Percentiles rank a stretch among this genome's conserved stretches.
Evolutionary conservation across 2,797 vertebrate genomes (phyloP).

Genomic region (Xiphophorus birchmanni): DNA sequence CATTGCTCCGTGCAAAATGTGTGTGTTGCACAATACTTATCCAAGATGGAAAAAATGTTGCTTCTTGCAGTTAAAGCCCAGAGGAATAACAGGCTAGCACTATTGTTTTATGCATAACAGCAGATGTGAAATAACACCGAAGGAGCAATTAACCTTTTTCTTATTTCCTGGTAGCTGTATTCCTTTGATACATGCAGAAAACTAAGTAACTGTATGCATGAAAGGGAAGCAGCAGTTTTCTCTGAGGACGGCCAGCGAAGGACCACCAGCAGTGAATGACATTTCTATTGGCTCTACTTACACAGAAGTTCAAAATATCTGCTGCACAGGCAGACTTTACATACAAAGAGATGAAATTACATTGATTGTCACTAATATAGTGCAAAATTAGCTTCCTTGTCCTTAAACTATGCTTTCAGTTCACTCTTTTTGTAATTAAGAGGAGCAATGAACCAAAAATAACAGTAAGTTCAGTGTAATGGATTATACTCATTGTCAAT

Average conservation of each 20-base stretch:
- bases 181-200: constrained; percentile 9
- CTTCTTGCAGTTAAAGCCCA: constrained; percentile 21
- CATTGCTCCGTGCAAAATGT: background rate
- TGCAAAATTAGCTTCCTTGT: background rate
- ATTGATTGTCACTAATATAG: background rate
- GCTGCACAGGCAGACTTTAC: background rate
- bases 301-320: background rate
- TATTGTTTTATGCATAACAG: constrained; percentile 17
- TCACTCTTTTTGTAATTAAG: background rate
- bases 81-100: constrained; percentile 15
- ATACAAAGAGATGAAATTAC: background rate
- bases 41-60: constrained; percentile 13
- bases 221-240: constrained; percentile 3
- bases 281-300: constrained; percentile 17
- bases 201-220: constrained; percentile 7
- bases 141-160: constrained; percentile 37
- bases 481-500: background rate
- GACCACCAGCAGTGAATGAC: constrained; percentile 6
- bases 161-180: constrained; percentile 11
- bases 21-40: background rate
- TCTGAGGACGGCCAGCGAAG: background rate
- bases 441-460: background rate
- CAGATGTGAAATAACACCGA: constrained; percentile 38
- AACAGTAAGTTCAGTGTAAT: background rate
- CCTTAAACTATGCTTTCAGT: background rate